Evolutionary conservation across 2,888 invertebrate species (phyloP), one percentile per base, ranked within the genome.

Genomic region (Stenchaetothrips biformis): DNA sequence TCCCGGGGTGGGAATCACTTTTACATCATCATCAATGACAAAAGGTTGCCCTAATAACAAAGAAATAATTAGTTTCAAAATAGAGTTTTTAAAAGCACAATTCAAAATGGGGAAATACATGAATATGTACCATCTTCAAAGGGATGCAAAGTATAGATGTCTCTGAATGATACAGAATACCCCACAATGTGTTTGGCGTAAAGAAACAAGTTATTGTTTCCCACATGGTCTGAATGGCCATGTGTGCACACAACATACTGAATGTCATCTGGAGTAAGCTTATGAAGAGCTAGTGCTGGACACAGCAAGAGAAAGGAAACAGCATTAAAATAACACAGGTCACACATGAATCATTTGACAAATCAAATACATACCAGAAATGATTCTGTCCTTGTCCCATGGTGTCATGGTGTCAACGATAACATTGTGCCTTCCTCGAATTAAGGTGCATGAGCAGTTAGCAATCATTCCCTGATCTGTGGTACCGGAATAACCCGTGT

Each of bases 341-440:
- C 37, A 37, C 37, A 37, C 37, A 79, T 53, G 79, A 77, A 79
- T 94, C 92, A 84, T 89, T 85, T 13, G 53, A 37, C 37, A 59
- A 59, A 59, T 59, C 59, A 59, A 74, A 74, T 74, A 11, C 25
- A 7, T 25, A 74, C 67, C 67, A 25, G 67, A 74, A 79, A 91
- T 82, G 81, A 98, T 89, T 84, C 89, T 89, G 0, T 92, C 89
- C 37, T 91, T 91, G 87, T 98, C 97, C 96, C 97, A 97, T 7
- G 97, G 92, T n/a, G 96, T 97, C 92, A 97, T 93, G 0, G 97
- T 97, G 85, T 98, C 98, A n/a, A 98, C 91, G 81, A 98, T 92
- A 79, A 97, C 90, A 85, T 92, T 94, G 83, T 91, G 90, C 11
- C 88, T 88, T 7, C 94, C 94, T 86, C 91, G 93, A 81, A 98